Conservation (phyloP, 1,140 invertebrate species). For the Lepidurus couesii region DNA sequence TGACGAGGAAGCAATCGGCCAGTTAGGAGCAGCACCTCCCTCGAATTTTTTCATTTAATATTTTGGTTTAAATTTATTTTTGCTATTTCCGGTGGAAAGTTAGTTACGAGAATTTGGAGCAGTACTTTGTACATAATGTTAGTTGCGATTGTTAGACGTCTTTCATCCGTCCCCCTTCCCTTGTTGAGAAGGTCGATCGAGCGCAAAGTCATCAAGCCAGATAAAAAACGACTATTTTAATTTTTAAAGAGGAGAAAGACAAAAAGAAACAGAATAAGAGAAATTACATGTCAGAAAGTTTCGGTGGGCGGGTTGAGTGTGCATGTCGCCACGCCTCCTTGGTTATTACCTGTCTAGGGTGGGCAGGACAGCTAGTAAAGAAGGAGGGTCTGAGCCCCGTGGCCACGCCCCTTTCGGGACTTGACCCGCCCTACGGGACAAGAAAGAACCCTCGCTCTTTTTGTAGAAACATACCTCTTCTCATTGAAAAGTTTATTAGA, state of each 20-base stretch:
- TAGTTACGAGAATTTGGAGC: background rate
- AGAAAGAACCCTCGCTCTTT: too few relatives aligned
- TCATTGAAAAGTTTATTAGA: too few relatives aligned
- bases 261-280: too few relatives aligned
- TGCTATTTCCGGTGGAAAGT: background rate
- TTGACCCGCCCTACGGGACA: background rate
- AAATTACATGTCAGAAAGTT: background rate
- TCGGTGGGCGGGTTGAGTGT: background rate
- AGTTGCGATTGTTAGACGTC: conserved; percentile 12
- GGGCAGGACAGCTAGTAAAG: background rate
- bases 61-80: background rate
- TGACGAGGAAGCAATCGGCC: conserved; percentile 4
- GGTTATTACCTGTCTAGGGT: background rate
- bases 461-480: too few relatives aligned
- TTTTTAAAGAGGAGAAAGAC: too few relatives aligned
- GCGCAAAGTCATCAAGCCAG: background rate
- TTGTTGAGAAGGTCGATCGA: background rate
- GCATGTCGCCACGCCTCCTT: background rate
- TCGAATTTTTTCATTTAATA: background rate
- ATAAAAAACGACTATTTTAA: background rate
- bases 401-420: background rate
- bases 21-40: conserved; percentile 5
- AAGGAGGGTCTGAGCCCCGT: background rate
- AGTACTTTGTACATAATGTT: background rate
- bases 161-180: conserved; percentile 17